phyloP scores from a whole-genome alignment of 2,113 vertebrate genomes.

The Corythornis vintsioides region DNA sequence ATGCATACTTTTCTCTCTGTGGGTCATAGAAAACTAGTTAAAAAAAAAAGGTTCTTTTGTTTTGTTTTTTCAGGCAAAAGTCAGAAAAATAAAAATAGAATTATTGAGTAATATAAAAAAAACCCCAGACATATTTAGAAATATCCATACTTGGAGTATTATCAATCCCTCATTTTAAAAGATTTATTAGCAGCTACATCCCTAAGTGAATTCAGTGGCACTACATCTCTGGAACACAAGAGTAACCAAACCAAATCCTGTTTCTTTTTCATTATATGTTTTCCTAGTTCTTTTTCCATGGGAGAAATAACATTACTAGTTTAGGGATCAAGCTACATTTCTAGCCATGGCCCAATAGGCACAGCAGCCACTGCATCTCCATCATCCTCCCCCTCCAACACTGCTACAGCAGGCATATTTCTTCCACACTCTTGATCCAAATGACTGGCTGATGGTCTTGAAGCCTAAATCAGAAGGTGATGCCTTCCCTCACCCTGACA shows the following conservation, averaged over 20 bases:
- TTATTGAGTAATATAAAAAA: constrained; percentile 50
- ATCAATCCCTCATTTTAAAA: neutral
- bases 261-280: neutral
- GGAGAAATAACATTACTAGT: neutral
- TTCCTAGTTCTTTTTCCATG: neutral
- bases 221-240: neutral
- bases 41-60: neutral
- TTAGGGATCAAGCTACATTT: neutral
- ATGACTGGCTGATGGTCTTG: neutral
- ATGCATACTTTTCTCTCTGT: neutral
- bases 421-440: neutral
- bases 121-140: constrained; percentile 13
- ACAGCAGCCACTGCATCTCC: neutral
- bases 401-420: neutral
- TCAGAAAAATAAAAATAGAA: constrained; percentile 49
- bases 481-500: neutral
- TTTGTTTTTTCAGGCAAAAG: constrained; percentile 7
- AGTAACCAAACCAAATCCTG: neutral
- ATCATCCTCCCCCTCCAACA: fast-evolving
- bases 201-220: neutral
- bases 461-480: neutral
- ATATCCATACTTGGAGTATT: neutral
- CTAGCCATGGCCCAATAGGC: neutral
- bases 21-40: neutral
- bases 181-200: neutral